Evolutionary conservation across 2,113 vertebrate species (phyloP).

Genomic region (Tachysurus fulvidraco): DNA sequence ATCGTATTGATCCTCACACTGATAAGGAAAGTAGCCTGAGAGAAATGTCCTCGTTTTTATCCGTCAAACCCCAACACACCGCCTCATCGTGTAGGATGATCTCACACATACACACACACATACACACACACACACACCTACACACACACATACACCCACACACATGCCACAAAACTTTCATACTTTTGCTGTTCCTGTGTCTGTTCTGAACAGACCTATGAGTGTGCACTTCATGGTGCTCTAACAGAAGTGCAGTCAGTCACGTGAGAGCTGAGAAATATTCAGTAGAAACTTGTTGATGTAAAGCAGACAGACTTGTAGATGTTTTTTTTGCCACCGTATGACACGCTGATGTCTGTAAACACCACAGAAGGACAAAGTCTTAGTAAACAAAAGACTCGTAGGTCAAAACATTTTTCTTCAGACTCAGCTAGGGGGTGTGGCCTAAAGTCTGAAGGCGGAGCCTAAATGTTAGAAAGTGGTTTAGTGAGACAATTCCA

Average conservation of each 20-base stretch:
- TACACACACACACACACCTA: conserved; percentile 23
- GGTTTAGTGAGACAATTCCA: not conserved
- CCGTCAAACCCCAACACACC: conserved; percentile 19
- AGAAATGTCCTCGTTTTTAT: conserved; percentile 48
- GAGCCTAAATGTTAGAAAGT: not conserved
- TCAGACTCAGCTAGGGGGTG: not conserved
- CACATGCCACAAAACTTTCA: too few species aligned
- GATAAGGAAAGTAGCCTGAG: conserved; percentile 37
- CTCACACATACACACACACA: conserved; percentile 35
- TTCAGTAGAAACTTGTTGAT: too few species aligned
- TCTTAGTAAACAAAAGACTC: not conserved
- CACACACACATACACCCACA: conserved; percentile 11
- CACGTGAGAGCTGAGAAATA: too few species aligned
- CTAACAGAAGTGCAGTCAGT: too few species aligned
- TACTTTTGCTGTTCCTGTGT: too few species aligned
- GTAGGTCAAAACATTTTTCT: not conserved
- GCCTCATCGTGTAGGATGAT: conserved; percentile 23
- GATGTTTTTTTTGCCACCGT: conserved; percentile 16
- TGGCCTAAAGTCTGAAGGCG: not conserved
- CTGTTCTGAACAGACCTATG: too few species aligned
- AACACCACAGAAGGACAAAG: not conserved
- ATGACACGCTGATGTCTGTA: not conserved
- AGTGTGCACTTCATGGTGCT: too few species aligned
- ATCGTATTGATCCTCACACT: conserved; percentile 60
- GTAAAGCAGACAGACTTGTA: not conserved